These are phyloP conservation scores for Onychorhynchus coronatus DNA, from an alignment of 2,113 vertebrate genomes.

Conservation along the genomic window DNA sequence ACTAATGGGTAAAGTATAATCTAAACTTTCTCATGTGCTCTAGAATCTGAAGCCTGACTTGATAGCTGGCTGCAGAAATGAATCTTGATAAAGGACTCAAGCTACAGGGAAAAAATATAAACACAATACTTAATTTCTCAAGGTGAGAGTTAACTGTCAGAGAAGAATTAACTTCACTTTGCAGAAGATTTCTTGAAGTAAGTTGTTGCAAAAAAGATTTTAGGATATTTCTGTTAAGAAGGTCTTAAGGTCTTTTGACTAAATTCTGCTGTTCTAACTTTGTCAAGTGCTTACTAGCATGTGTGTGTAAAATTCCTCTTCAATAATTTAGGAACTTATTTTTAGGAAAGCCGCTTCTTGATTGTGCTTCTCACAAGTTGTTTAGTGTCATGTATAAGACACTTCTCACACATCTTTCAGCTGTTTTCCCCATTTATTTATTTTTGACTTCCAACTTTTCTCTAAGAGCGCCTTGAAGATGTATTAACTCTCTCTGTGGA, in stretches of 20 bases:
- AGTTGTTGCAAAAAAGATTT: neutral
- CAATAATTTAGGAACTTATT: neutral
- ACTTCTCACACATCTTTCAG: neutral
- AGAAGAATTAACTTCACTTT: neutral
- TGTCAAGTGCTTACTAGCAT: neutral
- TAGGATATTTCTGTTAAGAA: neutral
- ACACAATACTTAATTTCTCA: neutral
- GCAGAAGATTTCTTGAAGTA: neutral
- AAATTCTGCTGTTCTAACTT: neutral
- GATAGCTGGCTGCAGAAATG: neutral
- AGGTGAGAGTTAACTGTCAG: neutral
- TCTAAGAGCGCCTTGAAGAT: neutral
- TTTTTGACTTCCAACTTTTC: neutral
- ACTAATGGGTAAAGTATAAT: neutral
- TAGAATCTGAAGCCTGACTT: neutral
- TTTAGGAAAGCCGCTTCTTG: neutral
- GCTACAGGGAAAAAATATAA: neutral
- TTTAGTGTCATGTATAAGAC: neutral
- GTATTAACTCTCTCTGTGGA: neutral
- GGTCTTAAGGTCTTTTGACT: neutral
- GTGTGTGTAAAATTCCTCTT: neutral
- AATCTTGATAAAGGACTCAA: neutral
- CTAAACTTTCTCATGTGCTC: neutral
- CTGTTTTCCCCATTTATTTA: neutral
- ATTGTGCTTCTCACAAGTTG: neutral